These are phyloP conservation scores for Monochamus saltuarius DNA, from an alignment of 1,140 invertebrate genomes.

Conservation along the genomic window DNA sequence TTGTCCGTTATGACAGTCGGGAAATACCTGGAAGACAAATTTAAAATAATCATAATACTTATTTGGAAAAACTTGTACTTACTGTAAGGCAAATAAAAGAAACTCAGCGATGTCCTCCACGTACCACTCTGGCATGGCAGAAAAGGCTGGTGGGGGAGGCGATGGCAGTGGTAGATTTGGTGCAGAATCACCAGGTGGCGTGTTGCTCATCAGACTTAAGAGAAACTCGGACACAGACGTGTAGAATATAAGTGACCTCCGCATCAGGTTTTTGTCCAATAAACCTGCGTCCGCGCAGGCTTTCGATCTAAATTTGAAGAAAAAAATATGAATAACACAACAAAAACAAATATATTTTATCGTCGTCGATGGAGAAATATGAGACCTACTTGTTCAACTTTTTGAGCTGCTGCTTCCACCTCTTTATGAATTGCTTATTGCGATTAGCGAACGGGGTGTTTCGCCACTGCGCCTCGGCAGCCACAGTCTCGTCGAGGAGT, in stretches of 20 bases:
- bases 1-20: constrained; percentile 73
- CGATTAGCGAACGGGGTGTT: constrained; percentile 73
- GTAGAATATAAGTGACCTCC: constrained; percentile 83
- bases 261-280: constrained; percentile 77
- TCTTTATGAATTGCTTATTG: constrained; percentile 81
- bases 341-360: neutral
- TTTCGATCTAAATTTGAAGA: constrained; percentile 73
- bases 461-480: constrained; percentile 80
- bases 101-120: constrained; percentile 96
- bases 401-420: constrained; percentile 82
- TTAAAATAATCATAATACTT: constrained; percentile 15
- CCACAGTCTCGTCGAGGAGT: constrained; percentile 83
- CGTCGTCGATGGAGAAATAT: neutral
- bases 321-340: constrained; percentile 1
- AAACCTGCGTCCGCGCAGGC: constrained; percentile 86
- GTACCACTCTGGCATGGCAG: constrained; percentile 93
- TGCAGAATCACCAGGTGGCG: constrained; percentile 44
- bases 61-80: constrained; percentile 56
- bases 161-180: constrained; percentile 56
- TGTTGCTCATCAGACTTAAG: constrained; percentile 62
- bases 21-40: constrained; percentile 63
- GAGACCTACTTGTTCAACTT: constrained; percentile 58
- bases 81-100: constrained; percentile 89
- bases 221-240: constrained; percentile 80
- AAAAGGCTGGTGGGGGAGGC: constrained; percentile 73